A percentile compares a stretch with the other conserved stretches of the same genome.
phyloP scores from a whole-genome alignment of 2,888 invertebrate genomes.

The Ectobius pallidus region DNA sequence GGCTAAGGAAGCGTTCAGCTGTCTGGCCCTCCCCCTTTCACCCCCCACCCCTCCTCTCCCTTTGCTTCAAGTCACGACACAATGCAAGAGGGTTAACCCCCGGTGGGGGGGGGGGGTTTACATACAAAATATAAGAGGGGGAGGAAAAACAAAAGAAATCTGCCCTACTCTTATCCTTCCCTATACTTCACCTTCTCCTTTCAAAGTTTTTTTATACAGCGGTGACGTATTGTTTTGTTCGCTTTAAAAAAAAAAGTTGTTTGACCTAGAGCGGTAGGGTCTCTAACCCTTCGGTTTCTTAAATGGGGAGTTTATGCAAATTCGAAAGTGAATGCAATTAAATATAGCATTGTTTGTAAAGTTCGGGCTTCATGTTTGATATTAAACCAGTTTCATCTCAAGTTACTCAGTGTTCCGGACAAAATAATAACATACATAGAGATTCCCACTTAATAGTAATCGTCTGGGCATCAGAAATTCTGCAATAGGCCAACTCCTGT shows the following conservation, averaged over 20 bases:
- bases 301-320: not conserved
- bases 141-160: conserved; percentile 2
- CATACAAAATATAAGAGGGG: not conserved
- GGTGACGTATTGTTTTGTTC: conserved; percentile 4
- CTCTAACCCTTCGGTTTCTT: not conserved
- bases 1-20: conserved; percentile 3
- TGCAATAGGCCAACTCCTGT: too few relatives aligned
- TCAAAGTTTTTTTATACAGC: not conserved
- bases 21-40: conserved; percentile 2
- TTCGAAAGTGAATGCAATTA: not conserved
- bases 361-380: too few relatives aligned
- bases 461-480: too few relatives aligned
- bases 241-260: too few relatives aligned
- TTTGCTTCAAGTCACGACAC: not conserved
- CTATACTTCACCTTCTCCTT: not conserved
- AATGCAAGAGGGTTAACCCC: not conserved
- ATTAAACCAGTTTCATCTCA: too few relatives aligned
- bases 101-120: too few relatives aligned
- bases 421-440: too few relatives aligned
- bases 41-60: not conserved
- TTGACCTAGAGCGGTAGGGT: conserved; percentile 3
- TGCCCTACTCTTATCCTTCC: conserved; percentile 2
- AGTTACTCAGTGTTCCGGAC: too few relatives aligned
- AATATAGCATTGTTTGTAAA: not conserved
- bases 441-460: too few relatives aligned